phyloP scores from a whole-genome alignment of 2,797 vertebrate species.

The Pangasius krempfi region DNA sequence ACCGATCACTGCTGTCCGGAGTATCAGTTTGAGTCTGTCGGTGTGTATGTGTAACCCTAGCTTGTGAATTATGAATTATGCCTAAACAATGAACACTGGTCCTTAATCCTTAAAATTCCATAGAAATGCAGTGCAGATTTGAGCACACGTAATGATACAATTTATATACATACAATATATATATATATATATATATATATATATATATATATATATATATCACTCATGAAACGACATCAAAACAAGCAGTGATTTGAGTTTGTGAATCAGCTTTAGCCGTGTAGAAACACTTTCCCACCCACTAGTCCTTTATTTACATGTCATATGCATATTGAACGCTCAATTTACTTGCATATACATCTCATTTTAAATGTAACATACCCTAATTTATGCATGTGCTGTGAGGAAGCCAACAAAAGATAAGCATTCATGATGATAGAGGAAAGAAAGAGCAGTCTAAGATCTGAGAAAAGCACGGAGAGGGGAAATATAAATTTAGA shows the following conservation, averaged over 20 bases:
- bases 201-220: background rate
- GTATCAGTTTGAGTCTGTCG: background rate
- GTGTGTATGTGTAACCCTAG: background rate
- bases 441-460: background rate
- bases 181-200: too few relatives aligned
- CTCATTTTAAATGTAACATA: background rate
- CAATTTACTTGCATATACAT: conserved; percentile 7
- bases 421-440: background rate
- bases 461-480: background rate
- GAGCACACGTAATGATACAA: background rate
- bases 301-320: background rate
- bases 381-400: background rate
- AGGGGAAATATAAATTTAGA: background rate
- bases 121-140: background rate
- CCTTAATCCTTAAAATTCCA: background rate
- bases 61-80: background rate
- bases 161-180: too few relatives aligned
- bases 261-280: background rate
- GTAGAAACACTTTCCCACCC: background rate
- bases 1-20: conserved; percentile 11
- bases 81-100: background rate
- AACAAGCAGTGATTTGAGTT: background rate
- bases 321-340: background rate
- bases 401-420: background rate
- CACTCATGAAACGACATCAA: background rate